Evolutionary conservation across 2,888 invertebrate genomes (phyloP).

Genomic region (Synanthedon vespiformis): DNA sequence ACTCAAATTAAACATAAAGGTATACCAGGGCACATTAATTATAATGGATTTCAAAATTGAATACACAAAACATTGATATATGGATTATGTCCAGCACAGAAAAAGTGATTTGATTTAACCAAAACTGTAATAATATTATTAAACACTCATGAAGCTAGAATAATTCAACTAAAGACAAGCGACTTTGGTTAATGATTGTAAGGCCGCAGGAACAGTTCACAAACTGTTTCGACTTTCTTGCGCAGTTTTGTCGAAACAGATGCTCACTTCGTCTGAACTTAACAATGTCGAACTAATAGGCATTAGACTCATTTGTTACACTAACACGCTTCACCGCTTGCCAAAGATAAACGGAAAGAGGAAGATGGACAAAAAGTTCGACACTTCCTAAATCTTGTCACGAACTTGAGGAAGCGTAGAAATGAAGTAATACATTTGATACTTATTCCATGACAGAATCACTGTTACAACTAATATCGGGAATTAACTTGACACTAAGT

Average conservation of each 20-base stretch:
- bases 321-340: slow-evolving; percentile 50
- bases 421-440: too few relatives aligned
- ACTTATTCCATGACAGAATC: too few relatives aligned
- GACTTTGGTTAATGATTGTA: slow-evolving; percentile 5
- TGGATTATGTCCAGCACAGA: too few relatives aligned
- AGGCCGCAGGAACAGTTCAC: slow-evolving; percentile 10
- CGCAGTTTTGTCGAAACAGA: slow-evolving; percentile 37
- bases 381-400: slow-evolving; percentile 19
- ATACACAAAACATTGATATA: too few relatives aligned
- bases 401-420: background rate
- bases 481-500: too few relatives aligned
- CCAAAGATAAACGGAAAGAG: slow-evolving; percentile 45
- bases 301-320: slow-evolving; percentile 60
- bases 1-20: too few relatives aligned
- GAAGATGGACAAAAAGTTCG: slow-evolving; percentile 26
- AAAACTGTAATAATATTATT: too few relatives aligned
- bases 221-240: slow-evolving; percentile 32
- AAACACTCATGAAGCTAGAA: too few relatives aligned
- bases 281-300: slow-evolving; percentile 62
- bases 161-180: background rate
- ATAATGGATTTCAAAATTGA: too few relatives aligned
- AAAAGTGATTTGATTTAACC: too few relatives aligned
- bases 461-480: too few relatives aligned
- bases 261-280: slow-evolving; percentile 54
- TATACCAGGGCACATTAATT: too few relatives aligned